phyloP scores from a whole-genome alignment of 2,113 vertebrate species.

The Lucifuga dentata region DNA sequence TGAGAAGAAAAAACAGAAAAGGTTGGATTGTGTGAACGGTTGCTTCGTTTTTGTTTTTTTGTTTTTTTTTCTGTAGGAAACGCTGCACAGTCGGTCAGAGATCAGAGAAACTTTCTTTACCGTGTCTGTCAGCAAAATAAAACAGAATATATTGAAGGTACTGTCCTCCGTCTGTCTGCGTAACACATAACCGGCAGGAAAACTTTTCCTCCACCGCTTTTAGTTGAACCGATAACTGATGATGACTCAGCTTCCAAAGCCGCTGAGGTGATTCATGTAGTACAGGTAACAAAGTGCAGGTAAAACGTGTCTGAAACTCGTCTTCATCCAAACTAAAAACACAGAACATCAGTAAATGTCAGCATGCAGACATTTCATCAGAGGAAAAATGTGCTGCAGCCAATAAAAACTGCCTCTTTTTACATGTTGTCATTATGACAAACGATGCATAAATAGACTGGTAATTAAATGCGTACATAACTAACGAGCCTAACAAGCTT shows the following conservation, averaged over 20 bases:
- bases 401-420: not conserved
- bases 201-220: constrained; percentile 13
- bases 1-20: constrained; percentile 1
- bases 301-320: no score
- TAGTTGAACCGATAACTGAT: constrained; percentile 1
- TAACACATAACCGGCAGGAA: constrained; percentile 11
- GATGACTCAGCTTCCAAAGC: no score
- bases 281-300: no score
- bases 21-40: not conserved
- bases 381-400: not conserved
- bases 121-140: constrained; percentile 47
- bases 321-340: not conserved
- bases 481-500: constrained; percentile 9
- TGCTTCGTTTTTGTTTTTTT: no score
- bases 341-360: not conserved
- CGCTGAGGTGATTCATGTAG: no score
- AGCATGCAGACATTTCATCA: no score
- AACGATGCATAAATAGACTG: not conserved
- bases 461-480: not conserved
- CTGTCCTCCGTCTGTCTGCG: constrained; percentile 25
- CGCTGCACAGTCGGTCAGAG: constrained; percentile 40
- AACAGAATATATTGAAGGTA: constrained; percentile 9
- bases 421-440: no score
- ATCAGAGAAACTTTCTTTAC: constrained; percentile 39
- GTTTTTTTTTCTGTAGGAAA: constrained; percentile 26